phyloP scores from a whole-genome alignment of 2,888 invertebrate genomes.

The Anthophora plumipes region DNA sequence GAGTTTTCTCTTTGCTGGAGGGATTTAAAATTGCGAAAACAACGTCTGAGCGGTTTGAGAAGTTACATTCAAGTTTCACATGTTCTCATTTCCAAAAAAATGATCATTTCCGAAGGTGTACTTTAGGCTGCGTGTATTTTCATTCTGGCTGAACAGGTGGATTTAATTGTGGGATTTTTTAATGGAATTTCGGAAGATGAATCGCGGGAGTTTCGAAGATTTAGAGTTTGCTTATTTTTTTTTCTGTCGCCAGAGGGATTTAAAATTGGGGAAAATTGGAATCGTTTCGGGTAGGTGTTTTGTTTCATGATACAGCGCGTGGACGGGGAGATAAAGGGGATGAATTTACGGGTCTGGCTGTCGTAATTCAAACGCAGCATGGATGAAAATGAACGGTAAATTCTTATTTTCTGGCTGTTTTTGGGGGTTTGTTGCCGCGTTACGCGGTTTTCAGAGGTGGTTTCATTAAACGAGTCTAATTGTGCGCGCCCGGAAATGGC shows the following conservation, averaged over 20 bases:
- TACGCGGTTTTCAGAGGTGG: not conserved
- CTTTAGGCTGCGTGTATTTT: too few relatives aligned
- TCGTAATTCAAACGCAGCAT: constrained; percentile 24
- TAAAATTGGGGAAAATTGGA: constrained; percentile 4
- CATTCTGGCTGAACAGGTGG: too few relatives aligned
- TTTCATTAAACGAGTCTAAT: not conserved
- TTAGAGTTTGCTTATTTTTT: too few relatives aligned
- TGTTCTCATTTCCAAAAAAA: too few relatives aligned
- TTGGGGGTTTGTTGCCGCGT: not conserved
- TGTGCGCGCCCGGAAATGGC: too few relatives aligned
- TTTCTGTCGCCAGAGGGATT: not conserved
- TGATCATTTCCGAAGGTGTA: too few relatives aligned
- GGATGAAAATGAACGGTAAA: constrained; percentile 21
- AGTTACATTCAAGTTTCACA: too few relatives aligned
- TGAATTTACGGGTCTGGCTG: constrained; percentile 29
- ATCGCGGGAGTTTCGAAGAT: not conserved
- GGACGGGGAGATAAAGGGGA: constrained; percentile 23
- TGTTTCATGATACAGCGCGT: not conserved
- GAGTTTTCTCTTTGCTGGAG: too few relatives aligned
- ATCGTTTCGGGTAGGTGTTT: not conserved
- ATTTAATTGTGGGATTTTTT: not conserved
- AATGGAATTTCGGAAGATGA: not conserved
- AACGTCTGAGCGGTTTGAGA: too few relatives aligned
- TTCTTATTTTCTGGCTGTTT: constrained; percentile 17
- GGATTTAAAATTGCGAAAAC: too few relatives aligned